These are phyloP conservation scores for Pogonomyrmex barbatus DNA, from an alignment of 1,140 invertebrate species.

Conservation along the genomic window DNA sequence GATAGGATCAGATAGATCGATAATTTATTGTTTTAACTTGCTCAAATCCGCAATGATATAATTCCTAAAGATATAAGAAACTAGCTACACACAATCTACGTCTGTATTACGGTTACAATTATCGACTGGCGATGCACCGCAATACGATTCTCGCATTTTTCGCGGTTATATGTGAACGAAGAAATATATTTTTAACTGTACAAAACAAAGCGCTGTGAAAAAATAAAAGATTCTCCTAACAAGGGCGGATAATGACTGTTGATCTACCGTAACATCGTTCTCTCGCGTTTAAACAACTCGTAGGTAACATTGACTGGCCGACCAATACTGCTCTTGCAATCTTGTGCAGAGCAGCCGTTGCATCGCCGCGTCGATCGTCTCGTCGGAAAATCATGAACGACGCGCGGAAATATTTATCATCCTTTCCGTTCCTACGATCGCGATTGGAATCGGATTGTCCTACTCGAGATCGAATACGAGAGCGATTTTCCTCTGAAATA, in stretches of 20 bases:
- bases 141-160: not conserved
- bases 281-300: conserved; percentile 74
- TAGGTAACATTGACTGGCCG: conserved; percentile 77
- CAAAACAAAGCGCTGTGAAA: conserved; percentile 70
- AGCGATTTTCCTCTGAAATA: not conserved
- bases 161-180: conserved; percentile 56
- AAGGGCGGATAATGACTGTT: conserved; percentile 54
- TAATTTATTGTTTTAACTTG: conserved; percentile 78
- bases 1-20: conserved; percentile 15
- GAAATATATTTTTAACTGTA: conserved; percentile 73
- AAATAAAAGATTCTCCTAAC: conserved; percentile 69
- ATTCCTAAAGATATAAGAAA: conserved; percentile 81
- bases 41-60: conserved; percentile 78
- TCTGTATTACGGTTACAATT: conserved; percentile 65
- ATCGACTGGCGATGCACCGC: conserved; percentile 35
- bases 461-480: not conserved
- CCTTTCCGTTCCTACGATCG: not conserved
- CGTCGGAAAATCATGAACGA: not conserved
- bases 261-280: conserved; percentile 54
- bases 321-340: conserved; percentile 75
- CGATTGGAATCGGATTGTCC: not conserved
- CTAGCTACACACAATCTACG: conserved; percentile 76
- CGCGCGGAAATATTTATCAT: not conserved
- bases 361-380: conserved; percentile 9
- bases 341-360: conserved; percentile 52